Base-by-base conservation (phyloP, 2,888 invertebrate species). In the Pseudococcus longispinus region DNA sequence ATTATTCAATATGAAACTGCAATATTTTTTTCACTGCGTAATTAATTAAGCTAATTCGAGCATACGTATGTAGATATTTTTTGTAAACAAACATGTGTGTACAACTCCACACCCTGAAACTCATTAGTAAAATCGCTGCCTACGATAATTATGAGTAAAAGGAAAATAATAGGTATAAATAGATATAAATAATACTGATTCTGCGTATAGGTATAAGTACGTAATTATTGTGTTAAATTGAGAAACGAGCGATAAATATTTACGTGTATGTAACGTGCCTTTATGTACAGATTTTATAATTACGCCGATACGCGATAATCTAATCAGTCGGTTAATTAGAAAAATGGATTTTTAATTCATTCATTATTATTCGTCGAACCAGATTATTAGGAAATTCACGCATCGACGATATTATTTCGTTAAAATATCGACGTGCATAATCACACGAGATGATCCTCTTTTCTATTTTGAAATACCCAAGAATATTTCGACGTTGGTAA, bases 261-360 rank as follows among this genome's bases (percentile, higher is more conserved):
- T 13, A 46, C 13, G 44, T 37, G 46, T 46, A 46, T 13, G 46
- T 46, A 46, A 46, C 44, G 51, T 51, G 1, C 46, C 46, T 46
- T 13, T 4, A 9, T n/a, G 65, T 23, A 18, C 20, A 9, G 18
- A 70, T 70, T 23, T 55, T 29, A 70, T 70, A 70, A 70, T 70
- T 18, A 70, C 29, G 32, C 29, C 70, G 18, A 70, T 29, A 15
- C 18, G 29, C 70, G 70, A 70, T 70, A 29, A 70, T 8, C 70
- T 70, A 70, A 70, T 29, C 29, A 70, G 15, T 18, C 18, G 70
- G 29, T 29, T 70, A 70, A 70, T 70, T 70, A 29, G 70, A 29
- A 70, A 70, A 15, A 18, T 70, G 18, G 26, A 18, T 70, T 70
- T 70, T 60, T 60, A 70, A 70, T 70, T 70, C 70, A 70, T 70